phyloP scores from a whole-genome alignment of 2,797 vertebrate species.

The Sebastolobus alascanus region DNA sequence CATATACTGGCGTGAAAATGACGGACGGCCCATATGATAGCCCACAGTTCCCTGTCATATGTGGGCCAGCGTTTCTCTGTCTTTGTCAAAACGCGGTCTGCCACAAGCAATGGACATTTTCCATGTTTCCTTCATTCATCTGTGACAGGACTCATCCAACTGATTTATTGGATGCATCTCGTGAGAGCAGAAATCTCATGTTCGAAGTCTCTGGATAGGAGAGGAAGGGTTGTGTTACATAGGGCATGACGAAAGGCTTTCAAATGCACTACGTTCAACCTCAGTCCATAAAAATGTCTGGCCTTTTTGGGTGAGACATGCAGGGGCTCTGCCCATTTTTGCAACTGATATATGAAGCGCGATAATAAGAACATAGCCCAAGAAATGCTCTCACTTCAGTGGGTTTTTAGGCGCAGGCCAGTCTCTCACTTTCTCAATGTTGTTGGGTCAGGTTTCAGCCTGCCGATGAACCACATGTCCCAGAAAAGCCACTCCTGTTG shows the following conservation, averaged over 20 bases:
- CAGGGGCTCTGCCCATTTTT: neutral
- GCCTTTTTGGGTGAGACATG: conserved; percentile 9
- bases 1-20: neutral
- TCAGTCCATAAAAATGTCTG: neutral
- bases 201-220: conserved; percentile 10
- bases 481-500: no score
- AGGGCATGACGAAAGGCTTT: neutral
- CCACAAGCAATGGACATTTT: conserved; percentile 5
- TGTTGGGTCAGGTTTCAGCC: no score
- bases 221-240: neutral
- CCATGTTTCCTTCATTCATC: neutral
- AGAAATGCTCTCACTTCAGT: no score
- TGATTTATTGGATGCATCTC: neutral
- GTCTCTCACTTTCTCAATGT: no score
- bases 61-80: conserved; percentile 4
- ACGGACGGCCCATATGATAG: no score
- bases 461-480: no score
- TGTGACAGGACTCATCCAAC: conserved; percentile 9
- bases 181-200: neutral
- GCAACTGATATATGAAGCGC: neutral
- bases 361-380: neutral
- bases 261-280: neutral
- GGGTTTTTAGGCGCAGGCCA: no score
- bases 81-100: neutral
- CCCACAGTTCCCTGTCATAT: no score